Evolutionary conservation across 30 jellyfish, hydroid and myxozoan species (phyloP), one percentile per base, ranked within the genome.

Genomic region (Aurelia aurita): DNA sequence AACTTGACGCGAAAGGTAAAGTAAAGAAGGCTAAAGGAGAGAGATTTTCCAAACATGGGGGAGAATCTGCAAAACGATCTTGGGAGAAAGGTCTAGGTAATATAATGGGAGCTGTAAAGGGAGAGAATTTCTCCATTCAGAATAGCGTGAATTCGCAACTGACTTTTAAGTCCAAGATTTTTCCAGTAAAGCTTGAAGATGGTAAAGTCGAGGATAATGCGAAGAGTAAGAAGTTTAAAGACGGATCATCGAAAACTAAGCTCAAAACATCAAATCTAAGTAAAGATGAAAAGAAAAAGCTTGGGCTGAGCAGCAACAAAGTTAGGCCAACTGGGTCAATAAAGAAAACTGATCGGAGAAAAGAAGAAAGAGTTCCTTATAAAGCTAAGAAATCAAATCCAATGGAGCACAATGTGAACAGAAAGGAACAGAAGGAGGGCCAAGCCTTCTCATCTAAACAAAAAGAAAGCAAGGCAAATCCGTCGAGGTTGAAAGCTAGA

Each of bases 41-140:
- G 16, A 15, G 1, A 39, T 2, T 39, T 39, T 39, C 51, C 51
- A 14, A 39, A 2, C 51, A 39, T 39, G 46, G 69, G 1, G 59
- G 54, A 43, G 66, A 11, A 6, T 34, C 26, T 6, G 66, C 27
- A 1, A 86, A 74, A 77, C 57, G 95, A 29, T 74, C 95, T 20
- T 86, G 95, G 95, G 82, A 86, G 79, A 86, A 86, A 35, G 55
- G 45, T 5, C 58, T 86, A 2, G 77, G 73, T 0, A 86, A 86
- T 28, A 49, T 70, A 3, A 72, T 65, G 39, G 95, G 77, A 4
- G 77, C 95, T 6, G 63, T 86, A 34, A 76, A 86, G 31, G 87
- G 87, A 16, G n/a, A 72, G 5, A 86, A 86, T 34, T 45, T 86
- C 51, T 57, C 95, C 8, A 74, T 86, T 10, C 77, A 86, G 21